Evolutionary conservation across 1,140 invertebrate species (phyloP).

Genomic region (Neelides sp.): DNA sequence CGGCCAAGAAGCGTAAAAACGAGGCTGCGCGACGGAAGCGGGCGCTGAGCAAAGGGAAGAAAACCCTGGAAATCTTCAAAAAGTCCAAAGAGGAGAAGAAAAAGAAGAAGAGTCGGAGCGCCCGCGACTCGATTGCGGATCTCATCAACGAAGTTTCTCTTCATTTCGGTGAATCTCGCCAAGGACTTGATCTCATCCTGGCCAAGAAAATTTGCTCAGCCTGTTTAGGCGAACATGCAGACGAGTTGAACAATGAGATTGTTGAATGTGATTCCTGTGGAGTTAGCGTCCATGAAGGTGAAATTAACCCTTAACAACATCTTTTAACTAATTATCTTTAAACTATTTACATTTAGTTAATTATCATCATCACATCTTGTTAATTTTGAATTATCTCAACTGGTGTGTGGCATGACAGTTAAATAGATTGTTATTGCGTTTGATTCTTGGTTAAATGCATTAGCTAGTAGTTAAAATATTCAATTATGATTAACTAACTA

Average conservation of each 20-base stretch:
- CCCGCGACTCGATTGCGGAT: neutral
- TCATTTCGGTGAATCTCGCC: neutral
- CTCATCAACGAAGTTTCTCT: neutral
- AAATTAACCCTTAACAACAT: constrained; percentile 1
- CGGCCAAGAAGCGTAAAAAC: neutral
- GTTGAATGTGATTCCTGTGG: constrained; percentile 94
- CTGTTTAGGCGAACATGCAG: constrained; percentile 81
- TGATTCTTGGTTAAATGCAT: neutral
- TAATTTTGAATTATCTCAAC: too few relatives aligned
- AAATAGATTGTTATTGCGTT: neutral
- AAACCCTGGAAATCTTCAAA: neutral
- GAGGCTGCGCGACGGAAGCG: neutral
- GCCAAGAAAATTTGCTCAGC: constrained; percentile 72
- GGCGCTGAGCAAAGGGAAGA: neutral
- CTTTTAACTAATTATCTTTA: constrained; percentile 2
- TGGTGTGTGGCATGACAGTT: too few relatives aligned
- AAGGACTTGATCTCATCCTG: constrained; percentile 29
- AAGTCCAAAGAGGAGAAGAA: neutral
- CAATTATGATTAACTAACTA: neutral
- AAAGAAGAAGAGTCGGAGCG: neutral
- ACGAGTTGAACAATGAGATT: constrained; percentile 88
- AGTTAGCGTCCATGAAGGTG: constrained; percentile 87
- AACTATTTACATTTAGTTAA: too few relatives aligned
- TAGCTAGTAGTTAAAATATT: too few relatives aligned
- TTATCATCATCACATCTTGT: too few relatives aligned